These are phyloP conservation scores for Amiota mariae DNA, from an alignment of 2,888 invertebrate species.

Conservation along the genomic window DNA sequence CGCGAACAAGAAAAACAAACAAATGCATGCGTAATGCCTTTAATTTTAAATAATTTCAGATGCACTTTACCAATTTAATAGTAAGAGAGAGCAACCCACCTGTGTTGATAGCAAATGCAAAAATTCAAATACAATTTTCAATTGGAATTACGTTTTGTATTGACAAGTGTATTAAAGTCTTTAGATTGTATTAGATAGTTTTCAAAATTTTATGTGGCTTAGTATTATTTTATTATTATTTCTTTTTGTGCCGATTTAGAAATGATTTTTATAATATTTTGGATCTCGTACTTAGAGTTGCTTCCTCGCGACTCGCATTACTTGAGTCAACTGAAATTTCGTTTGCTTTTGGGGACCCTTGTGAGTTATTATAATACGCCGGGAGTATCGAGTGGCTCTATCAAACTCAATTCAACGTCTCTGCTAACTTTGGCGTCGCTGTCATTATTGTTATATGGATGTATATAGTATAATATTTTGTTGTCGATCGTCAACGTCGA, in stretches of 20 bases:
- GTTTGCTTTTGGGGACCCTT: conserved; percentile 60
- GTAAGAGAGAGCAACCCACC: too few species aligned
- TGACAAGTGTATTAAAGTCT: conserved; percentile 7
- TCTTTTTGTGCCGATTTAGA: background rate
- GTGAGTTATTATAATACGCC: conserved; percentile 52
- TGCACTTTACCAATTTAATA: conserved; percentile 29
- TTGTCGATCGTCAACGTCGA: background rate
- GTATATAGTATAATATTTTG: background rate
- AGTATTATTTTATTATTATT: background rate
- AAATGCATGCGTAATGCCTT: conserved; percentile 18
- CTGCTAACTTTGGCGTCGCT: conserved; percentile 37
- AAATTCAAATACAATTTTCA: conserved; percentile 3
- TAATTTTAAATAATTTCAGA: conserved; percentile 15
- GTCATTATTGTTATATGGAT: conserved; percentile 26
- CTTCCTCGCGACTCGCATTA: conserved; percentile 61
- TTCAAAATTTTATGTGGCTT: background rate
- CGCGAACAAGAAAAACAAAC: background rate
- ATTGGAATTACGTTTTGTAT: conserved; percentile 15
- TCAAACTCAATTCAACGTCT: conserved; percentile 32
- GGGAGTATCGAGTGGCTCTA: conserved; percentile 44
- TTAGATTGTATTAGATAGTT: background rate
- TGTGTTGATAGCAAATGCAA: background rate
- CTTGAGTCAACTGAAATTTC: conserved; percentile 64
- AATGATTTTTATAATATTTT: background rate
- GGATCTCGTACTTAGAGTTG: conserved; percentile 45